Evolutionary conservation across 2,888 invertebrate genomes (phyloP), one percentile per base, ranked within the genome.

Genomic region (Bugulina stolonifera): DNA sequence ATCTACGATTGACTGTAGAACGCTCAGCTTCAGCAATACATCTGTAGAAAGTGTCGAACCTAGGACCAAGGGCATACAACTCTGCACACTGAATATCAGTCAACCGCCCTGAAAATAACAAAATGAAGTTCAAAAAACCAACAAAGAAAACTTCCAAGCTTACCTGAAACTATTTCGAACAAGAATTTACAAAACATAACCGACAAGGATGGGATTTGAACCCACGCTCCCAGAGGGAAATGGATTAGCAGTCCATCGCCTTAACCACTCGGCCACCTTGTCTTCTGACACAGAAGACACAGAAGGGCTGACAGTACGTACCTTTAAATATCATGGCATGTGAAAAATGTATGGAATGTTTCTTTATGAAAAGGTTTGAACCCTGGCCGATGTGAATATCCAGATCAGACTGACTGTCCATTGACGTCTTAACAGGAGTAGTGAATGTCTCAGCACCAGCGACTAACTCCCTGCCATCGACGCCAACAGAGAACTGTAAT

Each of bases 311-410:
- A n/a, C n/a, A n/a, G n/a, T n/a, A 34, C 64, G 3, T 1, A 64
- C 64, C 64, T 29, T 22, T 64, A 34, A 64, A 64, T 27, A 64
- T 64, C 29, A 64, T 22, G 10, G 64, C 34, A 27, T 64, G 64
- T 1, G 64, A 22, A 5, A 64, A 32, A 27, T 64, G 64, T 14
- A 64, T 34, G 2, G 64, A 32, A 27, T 64, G 32, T 32, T 64
- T 32, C 32, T 64, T 64, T n/a, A 64, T 32, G n/a, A 25, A 64
- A n/a, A 64, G 64, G 32, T 64, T 64, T 64, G 64, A 64, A 14
- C 64, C 27, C 32, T 64, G 64, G 32, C 64, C 64, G 3, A 64
- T 27, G n/a, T 64, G 64, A 64, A 64, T 22, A 32, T 64, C 64
- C 25, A 64, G 64, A 32, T 64, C 27, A 32, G 32, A 32, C 5